Percentiles rank a stretch among this genome's conserved stretches.
phyloP scores from a whole-genome alignment of 53 echinoderm and acorn worm species.

The Patiria pectinifera region DNA sequence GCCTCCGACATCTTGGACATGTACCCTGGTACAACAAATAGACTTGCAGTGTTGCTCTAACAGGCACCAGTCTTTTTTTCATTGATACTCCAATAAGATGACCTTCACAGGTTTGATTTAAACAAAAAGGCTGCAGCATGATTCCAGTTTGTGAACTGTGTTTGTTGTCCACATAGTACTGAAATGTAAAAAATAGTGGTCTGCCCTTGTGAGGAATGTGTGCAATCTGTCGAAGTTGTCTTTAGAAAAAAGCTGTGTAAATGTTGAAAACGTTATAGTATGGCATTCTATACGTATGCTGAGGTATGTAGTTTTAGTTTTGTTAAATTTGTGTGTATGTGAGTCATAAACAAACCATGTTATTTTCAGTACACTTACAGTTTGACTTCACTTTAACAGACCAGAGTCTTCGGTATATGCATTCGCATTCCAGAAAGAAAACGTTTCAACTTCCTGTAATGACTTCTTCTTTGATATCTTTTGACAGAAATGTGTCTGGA shows the following conservation, averaged over 20 bases:
- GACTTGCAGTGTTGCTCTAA: background rate
- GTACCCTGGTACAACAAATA: background rate
- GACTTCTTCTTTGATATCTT: background rate
- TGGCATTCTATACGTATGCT: no score
- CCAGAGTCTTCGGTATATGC: background rate
- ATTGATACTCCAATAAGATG: no score
- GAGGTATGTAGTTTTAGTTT: background rate
- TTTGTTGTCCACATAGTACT: background rate
- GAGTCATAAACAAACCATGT: no score
- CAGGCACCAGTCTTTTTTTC: constrained; percentile 28
- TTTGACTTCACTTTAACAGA: no score
- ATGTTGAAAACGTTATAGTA: no score
- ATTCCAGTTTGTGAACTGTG: background rate
- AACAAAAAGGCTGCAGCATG: background rate
- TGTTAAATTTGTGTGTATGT: no score
- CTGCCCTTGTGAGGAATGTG: background rate
- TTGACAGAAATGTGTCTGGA: constrained; percentile 93
- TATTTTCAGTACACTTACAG: no score
- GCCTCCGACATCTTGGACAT: constrained; percentile 13
- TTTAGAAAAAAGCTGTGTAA: no score
- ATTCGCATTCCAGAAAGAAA: background rate
- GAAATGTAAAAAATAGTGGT: background rate
- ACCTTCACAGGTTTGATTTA: no score
- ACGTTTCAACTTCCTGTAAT: background rate
- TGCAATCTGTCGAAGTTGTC: background rate